Conservation (phyloP, 1,140 invertebrate genomes). For the Uloborus diversus region DNA sequence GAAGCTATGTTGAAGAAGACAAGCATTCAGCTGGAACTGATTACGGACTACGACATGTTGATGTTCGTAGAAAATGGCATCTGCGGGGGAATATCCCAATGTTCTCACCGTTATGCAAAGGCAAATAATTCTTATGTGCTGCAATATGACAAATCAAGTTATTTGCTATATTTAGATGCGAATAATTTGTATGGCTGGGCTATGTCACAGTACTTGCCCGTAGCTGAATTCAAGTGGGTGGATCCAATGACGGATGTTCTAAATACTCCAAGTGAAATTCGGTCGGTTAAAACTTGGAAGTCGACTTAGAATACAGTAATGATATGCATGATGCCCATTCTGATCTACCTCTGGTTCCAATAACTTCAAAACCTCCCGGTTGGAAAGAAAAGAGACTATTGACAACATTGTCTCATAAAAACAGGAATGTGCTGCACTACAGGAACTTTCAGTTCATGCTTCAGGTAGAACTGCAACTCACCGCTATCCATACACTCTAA, state of each 20-base stretch:
- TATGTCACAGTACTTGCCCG: neutral
- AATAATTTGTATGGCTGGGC: conserved; percentile 60
- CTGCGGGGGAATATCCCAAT: conserved; percentile 58
- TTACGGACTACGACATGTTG: neutral
- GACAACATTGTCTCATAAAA: neutral
- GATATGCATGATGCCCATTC: neutral
- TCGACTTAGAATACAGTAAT: neutral
- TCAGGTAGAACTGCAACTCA: no score
- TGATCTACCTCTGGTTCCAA: neutral
- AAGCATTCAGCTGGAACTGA: neutral
- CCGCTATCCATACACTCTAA: no score
- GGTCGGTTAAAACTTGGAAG: conserved; percentile 1
- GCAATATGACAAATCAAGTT: conserved; percentile 54
- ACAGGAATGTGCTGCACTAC: neutral
- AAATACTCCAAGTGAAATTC: neutral
- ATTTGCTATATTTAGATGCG: conserved; percentile 58
- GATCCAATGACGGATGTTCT: neutral
- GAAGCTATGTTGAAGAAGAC: neutral
- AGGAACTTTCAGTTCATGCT: no score
- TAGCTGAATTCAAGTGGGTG: neutral
- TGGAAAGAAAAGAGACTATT: neutral
- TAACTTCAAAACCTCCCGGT: neutral
- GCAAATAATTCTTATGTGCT: conserved; percentile 60
- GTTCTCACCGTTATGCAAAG: conserved; percentile 57
- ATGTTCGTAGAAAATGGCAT: conserved; percentile 19